These are phyloP conservation scores for Hassar affinis DNA, from an alignment of 2,113 vertebrate genomes.

Conservation along the genomic window DNA sequence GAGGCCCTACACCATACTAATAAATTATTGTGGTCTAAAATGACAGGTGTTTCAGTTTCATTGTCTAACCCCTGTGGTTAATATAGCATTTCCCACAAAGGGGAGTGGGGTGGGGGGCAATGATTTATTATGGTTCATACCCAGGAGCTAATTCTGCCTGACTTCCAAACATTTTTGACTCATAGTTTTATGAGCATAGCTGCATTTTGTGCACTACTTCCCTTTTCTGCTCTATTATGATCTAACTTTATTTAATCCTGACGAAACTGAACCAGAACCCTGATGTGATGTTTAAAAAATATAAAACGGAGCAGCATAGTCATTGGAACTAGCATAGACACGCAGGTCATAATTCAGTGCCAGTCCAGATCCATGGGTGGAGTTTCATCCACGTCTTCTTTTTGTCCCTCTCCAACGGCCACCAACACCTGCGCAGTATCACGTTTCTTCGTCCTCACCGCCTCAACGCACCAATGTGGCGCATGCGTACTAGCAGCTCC, in stretches of 20 bases:
- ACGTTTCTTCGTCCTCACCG: constrained; percentile 18
- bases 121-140: background rate
- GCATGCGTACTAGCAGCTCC: constrained; percentile 17
- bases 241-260: no score
- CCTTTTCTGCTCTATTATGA: background rate
- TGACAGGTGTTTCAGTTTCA: no score
- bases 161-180: background rate
- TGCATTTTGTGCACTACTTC: background rate
- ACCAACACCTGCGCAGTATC: constrained; percentile 33
- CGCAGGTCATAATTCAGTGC: background rate
- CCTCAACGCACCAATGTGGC: background rate
- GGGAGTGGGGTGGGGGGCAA: background rate
- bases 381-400: constrained; percentile 42
- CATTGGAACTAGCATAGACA: constrained; percentile 38
- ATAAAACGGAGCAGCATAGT: constrained; percentile 49
- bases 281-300: constrained; percentile 31
- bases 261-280: background rate
- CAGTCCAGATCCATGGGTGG: constrained; percentile 27
- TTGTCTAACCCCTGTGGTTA: no score
- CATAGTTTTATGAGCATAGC: background rate
- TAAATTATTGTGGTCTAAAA: no score
- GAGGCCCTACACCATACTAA: no score
- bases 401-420: constrained; percentile 4
- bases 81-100: no score
- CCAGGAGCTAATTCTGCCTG: background rate